Conservation (phyloP, 2,888 invertebrate genomes). For the Galeruca laticollis region DNA sequence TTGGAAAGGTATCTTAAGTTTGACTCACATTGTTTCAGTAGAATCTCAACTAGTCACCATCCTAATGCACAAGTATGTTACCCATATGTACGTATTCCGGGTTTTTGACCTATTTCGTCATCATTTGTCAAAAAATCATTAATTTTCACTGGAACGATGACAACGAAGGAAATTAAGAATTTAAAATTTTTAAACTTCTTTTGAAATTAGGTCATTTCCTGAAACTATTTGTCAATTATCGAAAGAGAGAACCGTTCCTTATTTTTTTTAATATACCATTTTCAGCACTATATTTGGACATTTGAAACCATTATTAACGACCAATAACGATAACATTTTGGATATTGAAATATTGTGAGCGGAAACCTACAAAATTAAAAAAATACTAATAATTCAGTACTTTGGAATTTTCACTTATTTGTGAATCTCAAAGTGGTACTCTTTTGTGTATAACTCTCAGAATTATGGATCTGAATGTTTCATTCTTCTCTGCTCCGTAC, state of each 20-base stretch:
- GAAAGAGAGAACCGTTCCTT: background rate
- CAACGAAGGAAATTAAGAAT: slow-evolving; percentile 36
- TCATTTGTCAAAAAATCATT: slow-evolving; percentile 38
- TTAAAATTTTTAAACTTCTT: slow-evolving; percentile 14
- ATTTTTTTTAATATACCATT: background rate
- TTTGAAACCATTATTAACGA: background rate
- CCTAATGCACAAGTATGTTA: slow-evolving; percentile 10
- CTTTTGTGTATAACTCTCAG: too few species aligned
- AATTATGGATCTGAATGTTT: too few species aligned
- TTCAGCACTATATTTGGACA: background rate
- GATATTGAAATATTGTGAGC: too few species aligned
- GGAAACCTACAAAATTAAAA: too few species aligned
- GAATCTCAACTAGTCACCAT: slow-evolving; percentile 4
- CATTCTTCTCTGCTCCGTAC: too few species aligned
- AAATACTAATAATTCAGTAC: too few species aligned
- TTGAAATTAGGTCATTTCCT: slow-evolving; percentile 21
- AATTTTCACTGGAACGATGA: slow-evolving; percentile 32
- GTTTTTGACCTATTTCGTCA: slow-evolving; percentile 35
- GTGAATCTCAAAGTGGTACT: too few species aligned
- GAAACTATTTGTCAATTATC: slow-evolving; percentile 21
- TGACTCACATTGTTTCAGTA: slow-evolving; percentile 3
- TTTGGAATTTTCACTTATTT: too few species aligned
- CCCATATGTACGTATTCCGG: slow-evolving; percentile 33
- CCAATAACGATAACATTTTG: background rate
- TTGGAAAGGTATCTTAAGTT: background rate